These are phyloP conservation scores for Oegoconia quadripuncta DNA, from an alignment of 2,888 invertebrate genomes.

Conservation along the genomic window DNA sequence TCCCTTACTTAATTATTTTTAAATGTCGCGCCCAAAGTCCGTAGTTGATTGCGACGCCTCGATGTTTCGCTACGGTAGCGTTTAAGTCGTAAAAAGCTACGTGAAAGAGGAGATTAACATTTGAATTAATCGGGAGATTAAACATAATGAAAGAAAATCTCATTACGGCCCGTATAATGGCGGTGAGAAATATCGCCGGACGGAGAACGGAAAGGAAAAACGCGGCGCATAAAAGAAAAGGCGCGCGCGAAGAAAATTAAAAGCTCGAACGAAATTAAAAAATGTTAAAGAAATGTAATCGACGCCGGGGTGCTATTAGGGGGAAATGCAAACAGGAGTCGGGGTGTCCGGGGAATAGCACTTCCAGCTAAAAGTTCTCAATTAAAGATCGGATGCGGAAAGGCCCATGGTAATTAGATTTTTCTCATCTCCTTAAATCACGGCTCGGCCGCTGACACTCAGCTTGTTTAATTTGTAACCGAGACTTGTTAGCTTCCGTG, in stretches of 20 bases:
- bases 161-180: conserved; percentile 75
- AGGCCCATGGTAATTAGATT: conserved; percentile 74
- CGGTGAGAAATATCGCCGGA: conserved; percentile 71
- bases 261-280: conserved; percentile 76
- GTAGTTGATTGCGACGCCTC: conserved; percentile 47
- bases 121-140: conserved; percentile 80
- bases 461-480: conserved; percentile 75
- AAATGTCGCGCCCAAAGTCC: conserved; percentile 60
- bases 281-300: conserved; percentile 77
- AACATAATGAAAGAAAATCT: conserved; percentile 80
- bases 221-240: conserved; percentile 63
- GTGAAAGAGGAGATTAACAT: conserved; percentile 74
- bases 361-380: conserved; percentile 60
- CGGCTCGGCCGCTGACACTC: conserved; percentile 59
- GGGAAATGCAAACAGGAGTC: conserved; percentile 60
- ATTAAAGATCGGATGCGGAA: conserved; percentile 71
- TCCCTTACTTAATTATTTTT: conserved; percentile 65
- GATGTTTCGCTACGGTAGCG: conserved; percentile 57
- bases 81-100: conserved; percentile 62
- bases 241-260: conserved; percentile 75
- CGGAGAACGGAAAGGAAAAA: conserved; percentile 57
- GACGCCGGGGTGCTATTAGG: conserved; percentile 65
- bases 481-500: conserved; percentile 72
- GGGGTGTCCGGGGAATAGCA: conserved; percentile 26
- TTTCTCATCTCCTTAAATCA: conserved; percentile 74